Evolutionary conservation across 1,140 invertebrate species (phyloP), one percentile per base, ranked within the genome.

Genomic region (Lepidurus packardi): DNA sequence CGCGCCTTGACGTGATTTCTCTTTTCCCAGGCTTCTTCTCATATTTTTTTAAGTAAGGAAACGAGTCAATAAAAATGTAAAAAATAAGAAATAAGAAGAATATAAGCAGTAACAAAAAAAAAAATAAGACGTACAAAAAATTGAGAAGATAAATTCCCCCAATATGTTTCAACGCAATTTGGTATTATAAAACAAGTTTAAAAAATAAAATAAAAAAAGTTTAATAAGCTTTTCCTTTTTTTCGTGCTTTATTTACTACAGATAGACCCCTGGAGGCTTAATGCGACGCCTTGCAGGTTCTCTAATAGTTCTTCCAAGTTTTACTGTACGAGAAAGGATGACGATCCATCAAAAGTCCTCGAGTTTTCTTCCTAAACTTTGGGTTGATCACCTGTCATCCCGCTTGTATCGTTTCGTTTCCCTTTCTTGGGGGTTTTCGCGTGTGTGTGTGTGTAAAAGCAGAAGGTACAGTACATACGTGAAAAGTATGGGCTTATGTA

Each of bases 311-410:
- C 34, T 34, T 34, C 34, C 34, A 34, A 34, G 34, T 34, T 34
- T 2, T 34, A 34, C 34, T 34, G 2, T 34, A 34, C 34, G 34
- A 34, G 3, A 34, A 34, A 34, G 34, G 34, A 34, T 34, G 34
- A 34, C 16, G 53, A 65, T 65, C 53, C 53, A 65, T 65, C 53
- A 65, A 65, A 65, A 65, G 4, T 13, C 53, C 34, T 34, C 34
- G 34, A 34, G 34, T 34, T 34, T 34, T 34, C 34, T 65, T 21
- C 13, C n/a, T 65, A 65, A 65, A 21, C 16, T n/a, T 13, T 65
- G 16, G 53, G 53, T 21, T 65, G 53, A 13, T 65, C 53, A 65
- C 53, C 16, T 65, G 53, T 65, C 53, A 65, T 65, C 53, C 53
- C 53, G 16, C 21, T 65, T 65, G 53, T 65, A 65, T 1, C 16